phyloP scores from a whole-genome alignment of 2,888 invertebrate genomes.

The Oscheius sp. region DNA sequence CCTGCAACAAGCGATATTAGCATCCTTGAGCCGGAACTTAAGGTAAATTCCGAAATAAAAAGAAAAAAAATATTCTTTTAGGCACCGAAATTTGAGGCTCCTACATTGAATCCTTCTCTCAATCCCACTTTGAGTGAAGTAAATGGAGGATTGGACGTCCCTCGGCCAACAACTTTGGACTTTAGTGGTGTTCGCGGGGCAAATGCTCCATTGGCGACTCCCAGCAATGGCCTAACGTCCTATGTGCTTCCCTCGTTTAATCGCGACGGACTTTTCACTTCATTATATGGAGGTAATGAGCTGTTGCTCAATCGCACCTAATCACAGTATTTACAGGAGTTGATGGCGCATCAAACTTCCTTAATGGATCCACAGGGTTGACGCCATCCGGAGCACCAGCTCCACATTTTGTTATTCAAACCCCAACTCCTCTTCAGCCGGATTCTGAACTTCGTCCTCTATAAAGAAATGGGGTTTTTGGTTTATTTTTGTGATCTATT shows the following conservation, averaged over 20 bases:
- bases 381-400: constrained; percentile 44
- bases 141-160: constrained; percentile 8
- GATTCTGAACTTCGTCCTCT: constrained; percentile 47
- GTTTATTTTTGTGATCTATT: neutral
- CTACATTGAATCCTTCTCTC: too few species aligned
- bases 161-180: constrained; percentile 11
- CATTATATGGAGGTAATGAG: constrained; percentile 3
- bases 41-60: constrained; percentile 1
- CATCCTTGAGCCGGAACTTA: constrained; percentile 29
- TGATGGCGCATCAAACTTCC: constrained; percentile 1
- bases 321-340: too few species aligned
- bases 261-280: neutral
- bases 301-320: too few species aligned
- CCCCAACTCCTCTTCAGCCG: constrained; percentile 43
- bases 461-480: constrained; percentile 28
- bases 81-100: constrained; percentile 8
- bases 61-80: neutral
- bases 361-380: constrained; percentile 39
- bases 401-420: constrained; percentile 37
- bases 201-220: constrained; percentile 5
- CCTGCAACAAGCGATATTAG: constrained; percentile 22
- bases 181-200: neutral
- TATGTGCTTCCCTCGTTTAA: neutral
- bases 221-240: constrained; percentile 13
- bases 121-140: constrained; percentile 5